Conservation (phyloP, 1,140 invertebrate species). For the Telenomus remus region DNA sequence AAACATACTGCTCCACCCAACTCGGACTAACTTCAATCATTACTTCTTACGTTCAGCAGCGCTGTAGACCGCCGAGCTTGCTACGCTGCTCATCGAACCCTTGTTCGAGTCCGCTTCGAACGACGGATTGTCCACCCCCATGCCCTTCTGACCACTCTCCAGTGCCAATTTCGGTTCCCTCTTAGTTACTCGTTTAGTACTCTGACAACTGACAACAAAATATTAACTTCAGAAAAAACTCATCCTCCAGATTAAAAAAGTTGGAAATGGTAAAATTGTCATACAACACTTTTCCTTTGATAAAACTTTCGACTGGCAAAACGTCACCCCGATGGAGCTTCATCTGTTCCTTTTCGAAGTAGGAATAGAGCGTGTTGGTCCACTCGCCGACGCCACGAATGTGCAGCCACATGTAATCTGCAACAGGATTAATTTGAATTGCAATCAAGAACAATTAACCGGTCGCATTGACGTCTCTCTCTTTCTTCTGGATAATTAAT, state of each 20-base stretch:
- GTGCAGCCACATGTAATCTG: conserved; percentile 94
- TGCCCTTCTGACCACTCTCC: conserved; percentile 34
- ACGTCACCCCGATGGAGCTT: conserved; percentile 81
- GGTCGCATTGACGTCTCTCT: conserved; percentile 4
- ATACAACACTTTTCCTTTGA: conserved; percentile 42
- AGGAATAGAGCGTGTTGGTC: conserved; percentile 92
- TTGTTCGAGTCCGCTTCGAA: conserved; percentile 63
- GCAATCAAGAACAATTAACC: background rate
- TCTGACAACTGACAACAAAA: conserved; percentile 15
- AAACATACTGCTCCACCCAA: background rate
- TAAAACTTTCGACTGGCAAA: conserved; percentile 61
- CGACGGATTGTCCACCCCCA: conserved; percentile 64
- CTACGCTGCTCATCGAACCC: conserved; percentile 55
- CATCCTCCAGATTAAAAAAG: too few species aligned
- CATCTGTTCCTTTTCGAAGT: conserved; percentile 89
- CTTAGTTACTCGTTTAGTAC: conserved; percentile 37
- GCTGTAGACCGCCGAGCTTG: conserved; percentile 46
- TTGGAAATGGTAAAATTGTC: too few species aligned
- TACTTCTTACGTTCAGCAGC: conserved; percentile 56
- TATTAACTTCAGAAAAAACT: too few species aligned
- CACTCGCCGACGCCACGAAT: conserved; percentile 95
- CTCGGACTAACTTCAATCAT: background rate
- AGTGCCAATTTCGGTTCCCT: conserved; percentile 46
- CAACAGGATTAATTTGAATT: background rate
- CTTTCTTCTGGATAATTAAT: conserved; percentile 21